phyloP scores from a whole-genome alignment of 2,888 invertebrate species.

The Candidula unifasciata region DNA sequence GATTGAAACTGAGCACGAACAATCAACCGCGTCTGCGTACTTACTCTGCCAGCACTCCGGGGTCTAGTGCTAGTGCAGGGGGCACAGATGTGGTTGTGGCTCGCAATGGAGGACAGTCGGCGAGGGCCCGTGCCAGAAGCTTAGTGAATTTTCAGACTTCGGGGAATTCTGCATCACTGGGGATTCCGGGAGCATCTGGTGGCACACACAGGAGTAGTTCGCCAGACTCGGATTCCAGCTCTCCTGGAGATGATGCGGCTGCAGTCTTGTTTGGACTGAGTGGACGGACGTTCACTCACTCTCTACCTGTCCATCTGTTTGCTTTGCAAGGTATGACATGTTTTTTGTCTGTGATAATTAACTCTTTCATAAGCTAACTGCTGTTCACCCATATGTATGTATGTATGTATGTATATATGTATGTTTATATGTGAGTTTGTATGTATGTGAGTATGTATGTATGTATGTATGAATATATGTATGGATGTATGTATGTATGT shows the following conservation, averaged over 20 bases:
- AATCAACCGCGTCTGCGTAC: constrained; percentile 70
- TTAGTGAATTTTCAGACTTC: constrained; percentile 70
- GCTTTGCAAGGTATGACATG: constrained; percentile 73
- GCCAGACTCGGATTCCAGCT: constrained; percentile 76
- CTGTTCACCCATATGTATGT: too few species aligned
- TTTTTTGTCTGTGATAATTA: neutral
- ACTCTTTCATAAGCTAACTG: neutral
- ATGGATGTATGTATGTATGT: too few species aligned
- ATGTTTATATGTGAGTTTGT: too few species aligned
- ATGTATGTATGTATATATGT: too few species aligned
- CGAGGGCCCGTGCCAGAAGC: constrained; percentile 71
- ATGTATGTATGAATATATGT: too few species aligned
- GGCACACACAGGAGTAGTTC: constrained; percentile 69
- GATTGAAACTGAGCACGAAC: constrained; percentile 73
- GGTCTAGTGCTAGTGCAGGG: constrained; percentile 57
- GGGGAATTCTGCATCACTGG: constrained; percentile 65
- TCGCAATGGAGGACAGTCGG: constrained; percentile 60
- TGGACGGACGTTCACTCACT: constrained; percentile 66
- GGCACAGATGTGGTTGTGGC: constrained; percentile 65
- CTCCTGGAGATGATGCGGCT: constrained; percentile 72
- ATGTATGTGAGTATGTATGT: too few species aligned
- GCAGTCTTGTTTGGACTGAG: constrained; percentile 56
- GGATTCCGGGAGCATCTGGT: constrained; percentile 71
- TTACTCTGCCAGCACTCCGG: constrained; percentile 68
- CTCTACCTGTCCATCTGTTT: constrained; percentile 71